Conservation (phyloP, 1,140 invertebrate species). For the Oreohelix idahoensis region DNA sequence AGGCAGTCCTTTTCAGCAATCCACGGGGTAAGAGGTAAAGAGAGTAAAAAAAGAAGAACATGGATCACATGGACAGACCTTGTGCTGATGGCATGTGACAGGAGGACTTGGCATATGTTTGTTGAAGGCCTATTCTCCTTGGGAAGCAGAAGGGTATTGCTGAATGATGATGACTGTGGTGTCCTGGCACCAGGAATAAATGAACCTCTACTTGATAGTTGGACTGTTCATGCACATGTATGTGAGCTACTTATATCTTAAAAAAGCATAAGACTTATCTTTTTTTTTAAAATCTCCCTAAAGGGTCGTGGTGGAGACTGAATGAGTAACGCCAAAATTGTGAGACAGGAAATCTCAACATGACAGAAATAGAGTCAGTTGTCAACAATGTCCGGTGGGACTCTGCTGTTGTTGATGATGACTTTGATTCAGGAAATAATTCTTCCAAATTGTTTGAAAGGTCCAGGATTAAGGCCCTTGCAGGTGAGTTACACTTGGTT, state of each 20-base stretch:
- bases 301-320: conserved; percentile 50
- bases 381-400: conserved; percentile 68
- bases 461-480: conserved; percentile 97
- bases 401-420: conserved; percentile 78
- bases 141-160: no score
- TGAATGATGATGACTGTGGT: no score
- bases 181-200: no score
- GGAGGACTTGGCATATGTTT: no score
- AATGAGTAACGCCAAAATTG: background rate
- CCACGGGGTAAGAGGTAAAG: no score
- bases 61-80: no score
- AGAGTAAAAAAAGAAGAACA: no score
- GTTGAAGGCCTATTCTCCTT: no score
- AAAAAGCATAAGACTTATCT: background rate
- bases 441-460: conserved; percentile 98
- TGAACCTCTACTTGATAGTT: no score
- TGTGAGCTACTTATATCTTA: background rate
- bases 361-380: conserved; percentile 69
- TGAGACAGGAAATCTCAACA: conserved; percentile 42
- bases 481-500: conserved; percentile 79
- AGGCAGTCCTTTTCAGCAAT: no score
- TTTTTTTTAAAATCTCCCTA: no score
- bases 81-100: no score
- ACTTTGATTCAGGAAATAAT: conserved; percentile 99
- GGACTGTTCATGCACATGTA: background rate